Conservation (phyloP, 2,113 vertebrate genomes). For the Cranoglanis bouderius region DNA sequence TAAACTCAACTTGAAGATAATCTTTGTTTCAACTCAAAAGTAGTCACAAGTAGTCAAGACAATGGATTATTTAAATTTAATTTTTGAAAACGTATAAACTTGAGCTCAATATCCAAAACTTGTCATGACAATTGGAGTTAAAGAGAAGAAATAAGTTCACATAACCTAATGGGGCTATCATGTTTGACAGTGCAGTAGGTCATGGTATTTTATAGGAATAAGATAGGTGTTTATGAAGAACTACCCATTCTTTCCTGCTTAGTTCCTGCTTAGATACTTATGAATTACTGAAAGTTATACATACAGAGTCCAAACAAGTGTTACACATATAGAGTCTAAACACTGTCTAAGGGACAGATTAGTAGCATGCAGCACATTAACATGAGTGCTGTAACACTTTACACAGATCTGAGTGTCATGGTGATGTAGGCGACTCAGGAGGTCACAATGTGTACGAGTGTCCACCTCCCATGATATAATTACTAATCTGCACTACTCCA, state of each 20-base stretch:
- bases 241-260: background rate
- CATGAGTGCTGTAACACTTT: background rate
- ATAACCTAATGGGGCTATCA: too few species aligned
- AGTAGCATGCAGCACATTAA: background rate
- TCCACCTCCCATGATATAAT: slow-evolving; percentile 21
- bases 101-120: too few species aligned
- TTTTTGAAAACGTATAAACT: too few species aligned
- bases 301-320: background rate
- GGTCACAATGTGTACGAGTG: slow-evolving; percentile 5
- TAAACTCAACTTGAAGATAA: too few species aligned
- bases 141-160: too few species aligned
- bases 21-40: too few species aligned
- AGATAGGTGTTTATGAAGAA: background rate
- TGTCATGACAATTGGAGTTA: too few species aligned
- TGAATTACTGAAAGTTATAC: background rate
- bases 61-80: too few species aligned
- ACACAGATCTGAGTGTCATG: background rate
- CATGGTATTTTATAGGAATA: background rate
- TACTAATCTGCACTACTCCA: slow-evolving; percentile 7
- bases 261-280: background rate
- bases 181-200: background rate
- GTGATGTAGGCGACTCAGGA: background rate
- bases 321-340: background rate
- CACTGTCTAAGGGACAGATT: background rate
- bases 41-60: too few species aligned